Conservation (phyloP, 2,888 invertebrate genomes). For the Agrotis ipsilon region DNA sequence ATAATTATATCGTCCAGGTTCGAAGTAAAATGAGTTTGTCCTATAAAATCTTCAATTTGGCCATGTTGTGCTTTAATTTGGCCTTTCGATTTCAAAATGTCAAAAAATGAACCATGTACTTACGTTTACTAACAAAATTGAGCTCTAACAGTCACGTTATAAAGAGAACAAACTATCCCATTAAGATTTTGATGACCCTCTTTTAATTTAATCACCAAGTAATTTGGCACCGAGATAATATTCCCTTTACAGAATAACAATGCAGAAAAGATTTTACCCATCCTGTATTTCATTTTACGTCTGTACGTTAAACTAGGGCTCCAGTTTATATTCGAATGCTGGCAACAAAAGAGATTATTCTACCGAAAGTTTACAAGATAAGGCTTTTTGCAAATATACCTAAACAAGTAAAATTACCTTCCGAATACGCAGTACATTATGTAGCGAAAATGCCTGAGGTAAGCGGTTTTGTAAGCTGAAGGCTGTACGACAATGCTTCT, state of each 20-base stretch:
- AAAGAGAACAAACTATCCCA: conserved; percentile 44
- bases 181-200: conserved; percentile 48
- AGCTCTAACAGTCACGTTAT: conserved; percentile 13
- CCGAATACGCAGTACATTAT: conserved; percentile 39
- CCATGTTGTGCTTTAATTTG: neutral
- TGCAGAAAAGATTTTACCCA: conserved; percentile 26
- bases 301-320: conserved; percentile 15
- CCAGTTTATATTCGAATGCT: conserved; percentile 40
- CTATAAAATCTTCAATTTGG: too few species aligned
- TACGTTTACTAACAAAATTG: conserved; percentile 1
- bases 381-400: conserved; percentile 53
- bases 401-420: conserved; percentile 44
- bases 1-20: too few species aligned
- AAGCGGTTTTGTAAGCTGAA: conserved; percentile 45
- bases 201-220: conserved; percentile 53
- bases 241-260: conserved; percentile 44
- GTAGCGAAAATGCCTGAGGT: conserved; percentile 36
- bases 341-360: conserved; percentile 47
- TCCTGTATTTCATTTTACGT: conserved; percentile 44
- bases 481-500: conserved; percentile 30
- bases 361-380: conserved; percentile 49
- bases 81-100: neutral
- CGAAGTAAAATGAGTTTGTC: too few species aligned
- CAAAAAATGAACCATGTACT: neutral
- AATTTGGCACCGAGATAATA: conserved; percentile 55